Conservation (phyloP, 2,113 vertebrate genomes). For the Rutilus rutilus region DNA sequence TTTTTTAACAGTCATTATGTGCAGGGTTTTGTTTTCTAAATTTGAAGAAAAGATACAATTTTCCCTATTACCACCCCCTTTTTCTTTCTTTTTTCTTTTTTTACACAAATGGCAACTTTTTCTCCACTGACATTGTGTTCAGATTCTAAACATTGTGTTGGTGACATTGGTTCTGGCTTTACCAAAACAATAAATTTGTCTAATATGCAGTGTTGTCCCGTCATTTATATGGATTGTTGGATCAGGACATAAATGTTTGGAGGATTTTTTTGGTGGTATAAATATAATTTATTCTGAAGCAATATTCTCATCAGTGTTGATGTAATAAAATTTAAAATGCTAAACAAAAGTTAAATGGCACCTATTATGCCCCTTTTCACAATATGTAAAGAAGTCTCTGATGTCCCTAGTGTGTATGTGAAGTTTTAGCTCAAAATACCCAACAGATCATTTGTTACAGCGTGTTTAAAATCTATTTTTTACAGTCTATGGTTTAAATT, state of each 20-base stretch:
- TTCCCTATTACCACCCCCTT: constrained; percentile 14
- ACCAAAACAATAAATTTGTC: constrained; percentile 70
- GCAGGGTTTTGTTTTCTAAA: constrained; percentile 66
- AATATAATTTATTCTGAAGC: too few relatives aligned
- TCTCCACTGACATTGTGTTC: constrained; percentile 61
- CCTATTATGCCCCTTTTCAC: too few relatives aligned
- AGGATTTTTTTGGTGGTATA: too few relatives aligned
- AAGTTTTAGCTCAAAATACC: too few relatives aligned
- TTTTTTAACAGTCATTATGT: constrained; percentile 59
- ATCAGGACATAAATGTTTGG: neutral
- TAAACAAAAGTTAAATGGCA: too few relatives aligned
- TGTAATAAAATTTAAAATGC: too few relatives aligned
- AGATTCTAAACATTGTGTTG: constrained; percentile 69
- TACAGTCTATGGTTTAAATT: too few relatives aligned
- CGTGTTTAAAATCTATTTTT: too few relatives aligned
- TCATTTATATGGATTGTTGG: neutral
- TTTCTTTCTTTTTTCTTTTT: constrained; percentile 19
- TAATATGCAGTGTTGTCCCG: constrained; percentile 44
- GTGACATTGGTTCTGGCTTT: constrained; percentile 73
- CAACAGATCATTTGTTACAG: too few relatives aligned
- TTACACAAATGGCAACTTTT: constrained; percentile 54
- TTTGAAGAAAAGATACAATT: constrained; percentile 52
- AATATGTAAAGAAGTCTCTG: too few relatives aligned
- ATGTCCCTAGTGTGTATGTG: too few relatives aligned
- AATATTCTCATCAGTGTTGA: too few relatives aligned